Percentiles rank a stretch among this genome's conserved stretches.
Conservation (phyloP, 2,113 vertebrate species). For the Bettongia penicillata region DNA sequence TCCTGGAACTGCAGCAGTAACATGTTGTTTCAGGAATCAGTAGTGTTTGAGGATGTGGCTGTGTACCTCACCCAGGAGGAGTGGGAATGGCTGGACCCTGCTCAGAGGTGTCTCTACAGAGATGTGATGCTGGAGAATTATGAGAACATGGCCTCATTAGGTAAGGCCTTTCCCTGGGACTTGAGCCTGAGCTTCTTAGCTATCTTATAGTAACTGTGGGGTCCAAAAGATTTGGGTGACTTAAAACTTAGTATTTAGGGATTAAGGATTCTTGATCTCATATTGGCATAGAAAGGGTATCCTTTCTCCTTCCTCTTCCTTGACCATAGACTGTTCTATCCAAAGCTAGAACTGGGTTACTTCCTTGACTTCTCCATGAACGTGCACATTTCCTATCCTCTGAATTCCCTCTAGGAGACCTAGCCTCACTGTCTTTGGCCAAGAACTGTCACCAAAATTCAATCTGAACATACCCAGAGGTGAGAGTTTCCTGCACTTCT, state of each 20-base stretch:
- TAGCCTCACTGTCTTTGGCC: neutral
- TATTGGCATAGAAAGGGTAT: neutral
- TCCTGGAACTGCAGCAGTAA: neutral
- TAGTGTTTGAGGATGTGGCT: constrained; percentile 69
- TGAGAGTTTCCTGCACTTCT: neutral
- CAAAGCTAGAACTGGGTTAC: neutral
- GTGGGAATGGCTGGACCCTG: constrained; percentile 66
- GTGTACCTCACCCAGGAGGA: constrained; percentile 71
- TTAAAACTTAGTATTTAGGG: neutral
- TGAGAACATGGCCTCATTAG: constrained; percentile 61
- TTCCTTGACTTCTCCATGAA: neutral
- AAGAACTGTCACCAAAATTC: neutral
- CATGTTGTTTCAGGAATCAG: constrained; percentile 57
- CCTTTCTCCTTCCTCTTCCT: neutral
- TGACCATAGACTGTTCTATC: neutral
- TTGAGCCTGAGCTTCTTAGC: neutral
- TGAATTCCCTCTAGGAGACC: neutral
- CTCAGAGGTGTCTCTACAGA: constrained; percentile 66
- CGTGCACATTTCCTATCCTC: neutral
- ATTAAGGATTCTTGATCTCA: neutral
- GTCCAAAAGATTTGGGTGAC: neutral
- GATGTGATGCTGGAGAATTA: constrained; percentile 74
- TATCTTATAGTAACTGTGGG: neutral
- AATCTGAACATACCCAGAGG: neutral
- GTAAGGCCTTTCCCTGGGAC: constrained; percentile 29